Conservation (phyloP, 2,797 vertebrate species). For the Rhinatrema bivittatum region DNA sequence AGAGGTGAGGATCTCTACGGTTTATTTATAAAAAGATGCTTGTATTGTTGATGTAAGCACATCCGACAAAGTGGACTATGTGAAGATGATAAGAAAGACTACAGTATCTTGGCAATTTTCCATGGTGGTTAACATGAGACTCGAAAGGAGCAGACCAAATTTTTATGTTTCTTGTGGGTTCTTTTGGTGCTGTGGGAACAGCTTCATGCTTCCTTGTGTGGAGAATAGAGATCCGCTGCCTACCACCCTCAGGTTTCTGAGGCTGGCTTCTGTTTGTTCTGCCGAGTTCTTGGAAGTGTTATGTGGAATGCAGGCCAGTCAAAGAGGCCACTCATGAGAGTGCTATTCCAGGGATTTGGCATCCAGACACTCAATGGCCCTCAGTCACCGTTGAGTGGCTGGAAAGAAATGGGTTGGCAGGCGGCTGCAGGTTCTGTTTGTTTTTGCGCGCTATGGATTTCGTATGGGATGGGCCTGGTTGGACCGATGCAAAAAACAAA, state of each 20-base stretch:
- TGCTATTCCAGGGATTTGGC: not conserved
- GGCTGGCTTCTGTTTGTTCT: not conserved
- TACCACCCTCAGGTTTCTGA: not conserved
- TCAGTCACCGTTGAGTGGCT: not conserved
- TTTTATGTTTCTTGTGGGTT: too few relatives aligned
- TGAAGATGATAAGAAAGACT: too few relatives aligned
- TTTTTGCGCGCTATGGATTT: constrained; percentile 3
- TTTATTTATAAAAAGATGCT: too few relatives aligned
- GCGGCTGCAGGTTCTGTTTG: constrained; percentile 16
- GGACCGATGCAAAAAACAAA: not conserved
- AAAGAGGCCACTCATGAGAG: constrained; percentile 25
- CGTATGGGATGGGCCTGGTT: not conserved
- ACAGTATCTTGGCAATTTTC: too few relatives aligned
- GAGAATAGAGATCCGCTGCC: constrained; percentile 5
- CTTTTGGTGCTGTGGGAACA: too few relatives aligned
- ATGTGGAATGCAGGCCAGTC: constrained; percentile 16
- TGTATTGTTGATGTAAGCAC: too few relatives aligned
- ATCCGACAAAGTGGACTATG: too few relatives aligned
- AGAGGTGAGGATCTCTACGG: too few relatives aligned
- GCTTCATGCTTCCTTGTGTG: not conserved
- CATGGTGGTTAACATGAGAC: too few relatives aligned
- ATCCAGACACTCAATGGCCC: constrained; percentile 10
- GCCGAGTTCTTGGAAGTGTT: constrained; percentile 11
- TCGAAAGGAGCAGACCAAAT: too few relatives aligned
- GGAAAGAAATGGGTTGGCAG: constrained; percentile 12